Evolutionary conservation across 37 sponge, comb jelly and placozoan species (phyloP), one percentile per base, ranked within the genome.

Genomic region (Haliclona indistincta): DNA sequence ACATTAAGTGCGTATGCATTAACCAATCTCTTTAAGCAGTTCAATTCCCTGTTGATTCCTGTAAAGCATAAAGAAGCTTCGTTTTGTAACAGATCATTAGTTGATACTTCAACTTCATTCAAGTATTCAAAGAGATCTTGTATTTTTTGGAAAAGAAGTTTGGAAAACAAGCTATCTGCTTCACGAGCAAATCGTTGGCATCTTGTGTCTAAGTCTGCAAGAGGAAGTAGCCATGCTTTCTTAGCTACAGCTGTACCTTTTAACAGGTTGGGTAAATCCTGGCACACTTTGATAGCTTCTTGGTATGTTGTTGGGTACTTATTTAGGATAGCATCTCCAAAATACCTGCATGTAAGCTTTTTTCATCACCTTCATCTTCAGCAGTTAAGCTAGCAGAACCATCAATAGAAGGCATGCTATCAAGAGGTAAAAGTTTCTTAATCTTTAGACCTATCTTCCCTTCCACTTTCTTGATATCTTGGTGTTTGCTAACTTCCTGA

Each of bases 181-280:
- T 66, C 26, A 2, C 56, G 44, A 10, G 44, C 67, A 4, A 81
- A 36, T 36, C 30, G 53, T n/a, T 44, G 54, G 42, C 61, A 53
- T 3, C 25, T 81, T 3, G 41, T 49, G 6, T 63, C 74, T 7
- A 81, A 54, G 11, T 63, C 52, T 33, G 3, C 4, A 0, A 81
- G 66, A 32, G 82, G 82, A 32, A n/a, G 45, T n/a, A 81, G 56
- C 41, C 54, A 71, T 1, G 63, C 74, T 39, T 64, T 63, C 39
- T 76, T 76, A 26, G 77, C 52, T 43, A 81, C 67, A 17, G 17
- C 77, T 6, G 11, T 58, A 7, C 20, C 36, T 15, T 22, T 67
- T 7, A 67, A 8, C 0, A 52, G 39, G 29, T 49, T 1, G 2
- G 79, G 79, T 22, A 78, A 34, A 54, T 78, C 69, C 15, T 29